Evolutionary conservation across 1,140 invertebrate genomes (phyloP), one percentile per base, ranked within the genome.

Genomic region (Neodiprion virginianus): DNA sequence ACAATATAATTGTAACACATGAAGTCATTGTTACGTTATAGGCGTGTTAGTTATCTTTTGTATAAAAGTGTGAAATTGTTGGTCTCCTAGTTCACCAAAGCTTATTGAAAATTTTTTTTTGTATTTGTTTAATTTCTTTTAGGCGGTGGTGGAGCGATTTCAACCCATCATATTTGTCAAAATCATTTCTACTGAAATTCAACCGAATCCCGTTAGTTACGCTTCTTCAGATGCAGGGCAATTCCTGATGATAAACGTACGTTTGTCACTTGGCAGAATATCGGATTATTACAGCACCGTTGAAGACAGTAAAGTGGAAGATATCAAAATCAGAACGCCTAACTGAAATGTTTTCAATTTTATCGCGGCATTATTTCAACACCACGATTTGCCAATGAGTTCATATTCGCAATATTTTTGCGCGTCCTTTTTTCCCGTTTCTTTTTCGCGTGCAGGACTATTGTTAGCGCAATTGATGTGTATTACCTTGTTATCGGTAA

Each of bases 11-110:
- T 61, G n/a, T 61, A 14, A 61, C 53, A 61, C 53, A 8, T 61
- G 11, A 5, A 61, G 53, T 61, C 8, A 61, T 8, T 61, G n/a
- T 61, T 61, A 40, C 73, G 77, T 76, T 69, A 48, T 75, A 77
- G 76, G 74, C 76, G 78, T 70, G 28, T 40, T 14, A 61, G 47
- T 12, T 10, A 12, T 50, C 67, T 76, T 79, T 82, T 76, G 79
- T 82, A 82, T 83, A 83, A 83, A 83, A 83, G 81, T 83, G 81
- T 82, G 81, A 83, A 83, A 83, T 79, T 74, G 81, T 61, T 61
- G 53, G 53, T 61, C 53, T 61, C 53, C 53, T 61, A 12, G n/a
- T 61, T 61, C n/a, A 61, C 53, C 53, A 61, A 61, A 14, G 53
- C 53, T 61, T 61, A 61, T 61, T 8, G 53, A 61, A 61, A 61